Evolutionary conservation across 2,113 vertebrate genomes (phyloP), one percentile per base, ranked within the genome.

Genomic region (Gobio gobio): DNA sequence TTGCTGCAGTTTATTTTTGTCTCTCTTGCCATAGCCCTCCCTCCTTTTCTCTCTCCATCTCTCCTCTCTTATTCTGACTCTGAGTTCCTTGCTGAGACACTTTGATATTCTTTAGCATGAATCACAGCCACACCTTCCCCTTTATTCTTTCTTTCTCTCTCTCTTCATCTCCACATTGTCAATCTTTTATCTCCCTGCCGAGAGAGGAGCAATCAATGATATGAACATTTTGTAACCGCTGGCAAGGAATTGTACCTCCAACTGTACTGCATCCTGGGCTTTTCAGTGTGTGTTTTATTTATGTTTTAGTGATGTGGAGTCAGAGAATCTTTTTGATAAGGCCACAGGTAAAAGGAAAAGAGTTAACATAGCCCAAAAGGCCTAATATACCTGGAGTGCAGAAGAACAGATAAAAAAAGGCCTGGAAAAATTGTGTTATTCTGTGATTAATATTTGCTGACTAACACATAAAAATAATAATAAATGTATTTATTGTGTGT

Each of bases 41-140:
- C 85, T 24, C 76, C 54, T 24, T 36, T 18, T 70, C 59, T 10
- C 47, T 13, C 1, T 51, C 33, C 18, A 76, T 61, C 58, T 26
- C 40, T 49, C 12, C 61, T 40, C 29, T 82, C 47, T 82, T 51
- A 18, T 64, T 82, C 26, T 70, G 43, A 22, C 5, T 36, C 16
- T 16, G 77, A n/a, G 20, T 14, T 63, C 24, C 43, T 64, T 26
- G 40, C 61, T 47, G 43, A 81, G 61, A 16, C 43, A 20, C 82
- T 86, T 82, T 88, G 85, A 78, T 88, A 78, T 85, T 40, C 73
- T 58, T 82, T 45, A n/a, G 36, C 51, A 86, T 86, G 80, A 78
- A 85, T 83, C 85, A 54, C 5, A 47, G 78, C 73, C 74, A 87
- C 24, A 29, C 14, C 26, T 49, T 26, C n/a, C n/a, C 26, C 43